Evolutionary conservation across 2,797 vertebrate genomes (phyloP), one percentile per base, ranked within the genome.

Genomic region (Echeneis naucrates): DNA sequence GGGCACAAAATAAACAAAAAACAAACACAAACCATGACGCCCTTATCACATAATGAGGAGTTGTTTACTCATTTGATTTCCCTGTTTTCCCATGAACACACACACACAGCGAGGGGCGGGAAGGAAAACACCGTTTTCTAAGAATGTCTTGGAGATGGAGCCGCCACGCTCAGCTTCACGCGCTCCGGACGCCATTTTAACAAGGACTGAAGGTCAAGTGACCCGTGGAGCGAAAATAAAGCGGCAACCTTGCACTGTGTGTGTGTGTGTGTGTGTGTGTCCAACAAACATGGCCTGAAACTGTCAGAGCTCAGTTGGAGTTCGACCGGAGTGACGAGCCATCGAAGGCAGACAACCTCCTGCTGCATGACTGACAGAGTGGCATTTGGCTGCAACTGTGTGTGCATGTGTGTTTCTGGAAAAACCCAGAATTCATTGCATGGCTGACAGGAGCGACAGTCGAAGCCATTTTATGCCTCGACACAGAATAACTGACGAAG

Each of bases 241-340:
- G 17, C 38, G 40, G 13, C 4, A 16, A 40, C 4, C 14, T 6
- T 16, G 4, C 40, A 16, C 4, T 59, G 58, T 65, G 77, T 47
- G 80, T 70, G 57, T 57, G 52, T 63, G 75, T 37, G 76, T 71
- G 57, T 63, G 64, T 55, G 59, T 61, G 78, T 44, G 78, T 72
- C 72, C 58, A 59, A 51, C 24, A 55, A 52, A 38, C 59, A 0
- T 84, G 83, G 69, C 83, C 85, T 84, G 75, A 88, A 88, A 89
- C 88, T 88, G 86, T 89, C 86, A 87, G 75, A 60, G 62, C 72
- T 66, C 66, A 80, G 64, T 16, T 84, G 77, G 72, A 87, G 85
- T 71, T 86, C 71, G 37, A 76, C 78, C 68, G 5, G 83, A 84
- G 78, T 83, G 87, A 89, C 62, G 57, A 81, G 74, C 58, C 78